Evolutionary conservation across 2,888 invertebrate genomes (phyloP).

Genomic region (Conistra vaccinii): DNA sequence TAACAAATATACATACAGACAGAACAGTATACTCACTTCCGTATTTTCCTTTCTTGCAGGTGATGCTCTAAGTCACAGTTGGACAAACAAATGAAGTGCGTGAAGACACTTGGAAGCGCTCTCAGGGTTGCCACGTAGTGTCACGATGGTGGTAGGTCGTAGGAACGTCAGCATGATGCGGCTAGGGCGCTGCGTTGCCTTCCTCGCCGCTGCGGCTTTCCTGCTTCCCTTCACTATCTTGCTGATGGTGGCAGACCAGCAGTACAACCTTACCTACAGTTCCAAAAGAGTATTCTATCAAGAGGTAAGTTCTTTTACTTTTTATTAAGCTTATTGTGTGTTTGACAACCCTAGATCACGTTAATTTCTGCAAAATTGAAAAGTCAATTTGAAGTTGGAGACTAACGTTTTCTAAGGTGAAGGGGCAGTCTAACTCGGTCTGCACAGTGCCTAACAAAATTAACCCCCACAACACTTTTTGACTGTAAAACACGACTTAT

Average conservation of each 20-base stretch:
- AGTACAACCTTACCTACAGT: conserved; percentile 90
- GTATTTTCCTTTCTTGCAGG: conserved; percentile 41
- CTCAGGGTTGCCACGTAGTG: conserved; percentile 36
- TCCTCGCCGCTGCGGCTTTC: conserved; percentile 91
- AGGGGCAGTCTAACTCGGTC: not conserved
- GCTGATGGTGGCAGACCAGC: conserved; percentile 91
- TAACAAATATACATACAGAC: not conserved
- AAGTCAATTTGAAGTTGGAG: not conserved
- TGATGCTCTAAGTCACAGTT: conserved; percentile 10
- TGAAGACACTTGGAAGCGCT: conserved; percentile 48
- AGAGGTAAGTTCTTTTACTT: conserved; percentile 83
- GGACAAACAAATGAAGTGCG: conserved; percentile 57
- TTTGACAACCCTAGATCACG: conserved; percentile 10
- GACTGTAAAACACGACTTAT: conserved; percentile 29
- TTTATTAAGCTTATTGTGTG: conserved; percentile 8
- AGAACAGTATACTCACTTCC: not conserved
- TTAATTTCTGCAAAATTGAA: conserved; percentile 7
- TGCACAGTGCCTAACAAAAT: conserved; percentile 39
- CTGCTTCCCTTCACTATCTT: conserved; percentile 91
- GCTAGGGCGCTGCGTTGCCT: conserved; percentile 90
- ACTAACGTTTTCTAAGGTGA: not conserved
- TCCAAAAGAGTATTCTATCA: conserved; percentile 88
- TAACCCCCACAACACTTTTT: conserved; percentile 35
- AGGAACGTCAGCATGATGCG: conserved; percentile 88
- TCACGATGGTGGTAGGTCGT: conserved; percentile 77